A percentile compares a stretch with the other conserved stretches of the same genome.
These are phyloP conservation scores for Lathronympha strigana DNA, from an alignment of 2,888 invertebrate species.

Conservation along the genomic window DNA sequence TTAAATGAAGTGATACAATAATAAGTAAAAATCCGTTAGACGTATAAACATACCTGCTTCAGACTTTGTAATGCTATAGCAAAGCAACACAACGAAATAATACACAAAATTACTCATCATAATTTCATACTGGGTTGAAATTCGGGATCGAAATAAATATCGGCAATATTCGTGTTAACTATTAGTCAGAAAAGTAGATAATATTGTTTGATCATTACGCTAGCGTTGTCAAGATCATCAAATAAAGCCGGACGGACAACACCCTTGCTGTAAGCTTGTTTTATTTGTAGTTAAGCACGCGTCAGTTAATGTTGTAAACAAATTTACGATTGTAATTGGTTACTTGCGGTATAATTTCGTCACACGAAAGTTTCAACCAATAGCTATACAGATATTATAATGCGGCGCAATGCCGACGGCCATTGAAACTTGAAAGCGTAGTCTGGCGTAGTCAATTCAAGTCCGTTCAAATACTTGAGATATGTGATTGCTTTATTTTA, in stretches of 20 bases:
- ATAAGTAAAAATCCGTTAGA: slow-evolving; percentile 38
- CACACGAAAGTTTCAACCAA: slow-evolving; percentile 14
- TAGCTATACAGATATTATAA: slow-evolving; percentile 5
- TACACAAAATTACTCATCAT: slow-evolving; percentile 75
- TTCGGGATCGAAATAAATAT: slow-evolving; percentile 41
- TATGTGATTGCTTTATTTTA: neutral
- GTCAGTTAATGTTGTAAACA: neutral
- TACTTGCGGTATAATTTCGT: neutral
- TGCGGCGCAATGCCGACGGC: neutral
- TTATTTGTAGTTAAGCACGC: slow-evolving; percentile 31
- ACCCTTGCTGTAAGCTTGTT: slow-evolving; percentile 62
- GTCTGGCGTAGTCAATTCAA: neutral
- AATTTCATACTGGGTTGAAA: slow-evolving; percentile 71
- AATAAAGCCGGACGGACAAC: slow-evolving; percentile 71
- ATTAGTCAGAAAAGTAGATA: slow-evolving; percentile 64
- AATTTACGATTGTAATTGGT: slow-evolving; percentile 25
- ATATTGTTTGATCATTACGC: slow-evolving; percentile 80
- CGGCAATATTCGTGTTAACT: slow-evolving; percentile 48
- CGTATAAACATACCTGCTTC: slow-evolving; percentile 68
- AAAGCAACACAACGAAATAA: slow-evolving; percentile 77
- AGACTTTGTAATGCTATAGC: slow-evolving; percentile 65
- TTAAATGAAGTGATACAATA: slow-evolving; percentile 3
- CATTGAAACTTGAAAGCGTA: too few species aligned
- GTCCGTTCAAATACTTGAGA: slow-evolving; percentile 22
- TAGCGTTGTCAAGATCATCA: slow-evolving; percentile 64